These are phyloP conservation scores for Pelobates fuscus DNA, from an alignment of 2,113 vertebrate species.

Conservation along the genomic window DNA sequence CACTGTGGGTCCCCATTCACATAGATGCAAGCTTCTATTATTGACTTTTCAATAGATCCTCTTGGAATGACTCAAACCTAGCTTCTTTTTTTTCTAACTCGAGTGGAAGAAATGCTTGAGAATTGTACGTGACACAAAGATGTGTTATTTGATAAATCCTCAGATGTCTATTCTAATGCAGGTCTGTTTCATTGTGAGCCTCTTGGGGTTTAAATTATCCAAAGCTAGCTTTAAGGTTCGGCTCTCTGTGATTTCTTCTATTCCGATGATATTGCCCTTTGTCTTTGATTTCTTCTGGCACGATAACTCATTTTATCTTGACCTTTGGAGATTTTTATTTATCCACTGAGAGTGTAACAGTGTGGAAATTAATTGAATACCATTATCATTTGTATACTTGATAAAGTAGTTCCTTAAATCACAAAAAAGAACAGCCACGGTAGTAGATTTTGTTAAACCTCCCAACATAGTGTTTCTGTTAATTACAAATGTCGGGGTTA, in stretches of 20 bases:
- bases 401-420: conserved; percentile 42
- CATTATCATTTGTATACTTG: conserved; percentile 14
- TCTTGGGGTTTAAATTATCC: conserved; percentile 34
- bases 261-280: conserved; percentile 32
- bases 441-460: conserved; percentile 28
- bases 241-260: conserved; percentile 27
- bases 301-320: conserved; percentile 7
- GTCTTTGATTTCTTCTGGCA: conserved; percentile 11
- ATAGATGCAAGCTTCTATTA: conserved; percentile 3
- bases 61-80: conserved; percentile 3
- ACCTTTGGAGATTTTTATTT: conserved; percentile 31
- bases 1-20: conserved; percentile 13
- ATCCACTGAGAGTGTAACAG: conserved; percentile 35
- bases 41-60: conserved; percentile 15
- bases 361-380: conserved; percentile 45
- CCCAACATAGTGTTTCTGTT: conserved; percentile 50
- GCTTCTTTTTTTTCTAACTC: conserved; percentile 29
- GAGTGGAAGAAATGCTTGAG: conserved; percentile 23
- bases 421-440: conserved; percentile 17
- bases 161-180: conserved; percentile 30
- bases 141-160: conserved; percentile 37
- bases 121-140: conserved; percentile 30
- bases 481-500: conserved; percentile 53
- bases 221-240: conserved; percentile 25
- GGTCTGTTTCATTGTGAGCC: conserved; percentile 25